Evolutionary conservation across 2,113 vertebrate species (phyloP).

Genomic region (Mastomys coucha): DNA sequence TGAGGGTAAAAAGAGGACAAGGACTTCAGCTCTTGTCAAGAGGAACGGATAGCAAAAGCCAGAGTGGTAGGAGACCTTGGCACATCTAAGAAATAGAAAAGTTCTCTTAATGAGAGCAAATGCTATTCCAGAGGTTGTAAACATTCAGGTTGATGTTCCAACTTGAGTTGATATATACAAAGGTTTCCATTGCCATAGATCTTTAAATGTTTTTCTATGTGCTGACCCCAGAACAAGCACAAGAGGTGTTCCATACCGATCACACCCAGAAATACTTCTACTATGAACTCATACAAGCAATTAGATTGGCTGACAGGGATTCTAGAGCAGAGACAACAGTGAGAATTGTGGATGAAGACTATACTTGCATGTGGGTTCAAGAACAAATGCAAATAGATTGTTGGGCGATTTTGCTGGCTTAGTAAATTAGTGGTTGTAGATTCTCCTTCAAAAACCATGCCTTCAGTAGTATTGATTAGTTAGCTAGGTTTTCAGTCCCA

Average conservation of each 20-base stretch:
- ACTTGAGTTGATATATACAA: not conserved
- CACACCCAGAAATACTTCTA: conserved; percentile 37
- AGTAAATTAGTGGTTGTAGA: not conserved
- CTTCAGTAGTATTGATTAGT: not conserved
- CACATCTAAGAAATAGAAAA: not conserved
- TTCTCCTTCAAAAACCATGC: not conserved
- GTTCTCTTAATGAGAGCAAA: not conserved
- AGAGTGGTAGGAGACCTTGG: no score
- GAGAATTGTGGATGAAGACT: not conserved
- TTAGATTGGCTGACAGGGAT: conserved; percentile 2
- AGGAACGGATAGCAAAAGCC: not conserved
- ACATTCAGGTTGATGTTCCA: not conserved
- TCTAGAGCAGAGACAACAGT: not conserved
- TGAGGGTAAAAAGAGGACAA: not conserved
- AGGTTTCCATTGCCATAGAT: conserved; percentile 43
- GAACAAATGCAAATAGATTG: not conserved
- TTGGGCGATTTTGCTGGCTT: not conserved
- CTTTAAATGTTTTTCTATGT: conserved; percentile 72
- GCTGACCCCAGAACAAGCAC: conserved; percentile 31
- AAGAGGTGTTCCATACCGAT: conserved; percentile 20
- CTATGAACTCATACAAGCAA: conserved; percentile 35
- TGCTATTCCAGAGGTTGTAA: not conserved
- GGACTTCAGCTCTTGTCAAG: not conserved
- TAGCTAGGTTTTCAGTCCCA: not conserved
- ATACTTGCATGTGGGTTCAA: not conserved